Percentiles rank a stretch among this genome's conserved stretches.
These are phyloP conservation scores for Heliconius ethilla DNA, from an alignment of 2,888 invertebrate genomes.

Conservation along the genomic window DNA sequence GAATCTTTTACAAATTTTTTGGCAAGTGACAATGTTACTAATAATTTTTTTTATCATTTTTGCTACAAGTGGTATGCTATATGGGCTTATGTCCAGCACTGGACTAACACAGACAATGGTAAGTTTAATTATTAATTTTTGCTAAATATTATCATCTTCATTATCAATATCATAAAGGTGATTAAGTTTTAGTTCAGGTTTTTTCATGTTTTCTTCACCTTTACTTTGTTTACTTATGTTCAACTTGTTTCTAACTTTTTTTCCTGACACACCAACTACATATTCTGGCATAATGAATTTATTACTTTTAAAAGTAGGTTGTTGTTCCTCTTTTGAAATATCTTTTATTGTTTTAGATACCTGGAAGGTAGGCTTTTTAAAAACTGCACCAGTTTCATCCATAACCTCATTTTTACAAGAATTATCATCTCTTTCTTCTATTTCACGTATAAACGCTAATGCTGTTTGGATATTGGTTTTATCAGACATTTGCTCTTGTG, in stretches of 20 bases:
- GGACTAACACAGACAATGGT: background rate
- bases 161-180: constrained; percentile 75
- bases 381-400: constrained; percentile 59
- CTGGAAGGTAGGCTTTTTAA: constrained; percentile 73
- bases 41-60: no score
- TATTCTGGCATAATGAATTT: constrained; percentile 92
- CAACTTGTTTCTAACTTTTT: constrained; percentile 56
- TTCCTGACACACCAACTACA: constrained; percentile 85
- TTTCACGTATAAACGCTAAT: constrained; percentile 86
- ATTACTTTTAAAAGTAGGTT: constrained; percentile 82
- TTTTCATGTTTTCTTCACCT: constrained; percentile 50
- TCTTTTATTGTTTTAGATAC: constrained; percentile 63
- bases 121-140: constrained; percentile 2
- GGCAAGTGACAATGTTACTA: background rate
- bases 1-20: background rate
- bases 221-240: constrained; percentile 41
- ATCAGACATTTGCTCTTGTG: constrained; percentile 88
- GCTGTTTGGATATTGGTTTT: constrained; percentile 89
- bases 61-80: background rate
- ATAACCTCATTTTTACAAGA: constrained; percentile 56
- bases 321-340: constrained; percentile 55
- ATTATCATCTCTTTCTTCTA: constrained; percentile 79
- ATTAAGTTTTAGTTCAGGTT: constrained; percentile 68
- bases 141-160: constrained; percentile 38
- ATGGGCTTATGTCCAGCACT: background rate